Base-by-base conservation (phyloP, 2,113 vertebrate genomes). In the Drymodes brunneopygia region DNA sequence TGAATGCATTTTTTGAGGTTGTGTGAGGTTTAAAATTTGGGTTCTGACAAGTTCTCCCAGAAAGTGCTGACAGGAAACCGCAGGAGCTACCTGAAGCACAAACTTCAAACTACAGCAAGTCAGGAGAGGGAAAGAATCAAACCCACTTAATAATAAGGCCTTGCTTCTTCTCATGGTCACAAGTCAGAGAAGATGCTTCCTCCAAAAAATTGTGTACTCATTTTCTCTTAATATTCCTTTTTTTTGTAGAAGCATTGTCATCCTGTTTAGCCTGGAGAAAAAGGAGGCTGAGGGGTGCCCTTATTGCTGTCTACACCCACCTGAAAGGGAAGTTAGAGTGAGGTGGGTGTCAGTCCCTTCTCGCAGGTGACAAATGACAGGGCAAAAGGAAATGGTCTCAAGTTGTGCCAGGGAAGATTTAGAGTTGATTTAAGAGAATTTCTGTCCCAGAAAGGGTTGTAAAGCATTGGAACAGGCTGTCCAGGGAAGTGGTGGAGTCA, bases 141-240 rank as follows among this genome's bases (percentile, higher is more conserved):
- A 64, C 1, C 5, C 21, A 14, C 19, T 14, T 56, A 18, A 79
- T 45, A 84, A n/a, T 7, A 62, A 86, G 16, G 15, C 4, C 24
- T 71, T 86, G 33, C 7, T 75, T 74, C 35, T 78, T 92, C 72
- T 81, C 40, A 60, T 36, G 15, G 17, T 72, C 36, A 24, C 4
- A 61, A 50, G 5, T 33, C 29, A 60, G 3, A 51, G 38, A 48
- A 83, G 22, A n/a, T 38, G 3, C 3, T 75, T 71, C 23, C 25
- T 62, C 21, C 5, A 54, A 56, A 78, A 57, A 56, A 29, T 64
- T 3, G 2, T 1, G 0, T 12, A 12, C 8, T 61, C 2, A 11
- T 81, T 81, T 89, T 73, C 23, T 47, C 11, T 20, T 23, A 19
- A n/a, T 71, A 33, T 25, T 53, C 17, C 27, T 33, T 27, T 71